phyloP scores from a whole-genome alignment of 2,888 invertebrate genomes.

The Neoscelio sp. region DNA sequence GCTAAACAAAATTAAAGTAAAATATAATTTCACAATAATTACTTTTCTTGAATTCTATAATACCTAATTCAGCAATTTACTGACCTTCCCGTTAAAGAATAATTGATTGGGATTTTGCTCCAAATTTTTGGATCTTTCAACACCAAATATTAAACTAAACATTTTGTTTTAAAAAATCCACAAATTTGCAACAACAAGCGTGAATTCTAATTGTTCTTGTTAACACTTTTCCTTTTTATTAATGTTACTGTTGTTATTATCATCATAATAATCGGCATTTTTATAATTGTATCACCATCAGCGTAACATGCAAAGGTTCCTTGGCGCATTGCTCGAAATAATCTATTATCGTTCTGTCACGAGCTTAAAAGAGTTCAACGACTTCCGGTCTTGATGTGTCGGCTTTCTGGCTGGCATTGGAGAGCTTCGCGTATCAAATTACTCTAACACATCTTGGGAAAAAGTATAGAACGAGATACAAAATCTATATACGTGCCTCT shows the following conservation, averaged over 20 bases:
- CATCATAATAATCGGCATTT: conserved; percentile 19
- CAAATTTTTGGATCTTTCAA: background rate
- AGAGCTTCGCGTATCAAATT: conserved; percentile 48
- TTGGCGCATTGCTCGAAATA: conserved; percentile 42
- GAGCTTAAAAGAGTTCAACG: conserved; percentile 47
- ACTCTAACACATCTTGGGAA: conserved; percentile 28
- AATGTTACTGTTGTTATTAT: conserved; percentile 35
- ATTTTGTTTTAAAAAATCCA: background rate
- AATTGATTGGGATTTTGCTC: background rate
- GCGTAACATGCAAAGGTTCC: conserved; percentile 26
- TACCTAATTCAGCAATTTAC: background rate
- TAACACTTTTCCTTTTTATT: conserved; percentile 48
- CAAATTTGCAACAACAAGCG: background rate
- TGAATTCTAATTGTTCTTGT: conserved; percentile 12
- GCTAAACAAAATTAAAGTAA: no score
- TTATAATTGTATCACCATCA: conserved; percentile 47
- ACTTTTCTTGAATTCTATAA: background rate
- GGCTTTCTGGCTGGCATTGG: conserved; percentile 25
- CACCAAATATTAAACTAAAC: no score
- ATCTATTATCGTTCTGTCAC: conserved; percentile 27
- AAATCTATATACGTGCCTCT: conserved; percentile 31
- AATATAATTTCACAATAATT: no score
- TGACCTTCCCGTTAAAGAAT: background rate
- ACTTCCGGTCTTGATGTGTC: conserved; percentile 26
- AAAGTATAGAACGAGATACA: conserved; percentile 42